Conservation (phyloP, 2,797 vertebrate genomes). For the Anguilla obscura region DNA sequence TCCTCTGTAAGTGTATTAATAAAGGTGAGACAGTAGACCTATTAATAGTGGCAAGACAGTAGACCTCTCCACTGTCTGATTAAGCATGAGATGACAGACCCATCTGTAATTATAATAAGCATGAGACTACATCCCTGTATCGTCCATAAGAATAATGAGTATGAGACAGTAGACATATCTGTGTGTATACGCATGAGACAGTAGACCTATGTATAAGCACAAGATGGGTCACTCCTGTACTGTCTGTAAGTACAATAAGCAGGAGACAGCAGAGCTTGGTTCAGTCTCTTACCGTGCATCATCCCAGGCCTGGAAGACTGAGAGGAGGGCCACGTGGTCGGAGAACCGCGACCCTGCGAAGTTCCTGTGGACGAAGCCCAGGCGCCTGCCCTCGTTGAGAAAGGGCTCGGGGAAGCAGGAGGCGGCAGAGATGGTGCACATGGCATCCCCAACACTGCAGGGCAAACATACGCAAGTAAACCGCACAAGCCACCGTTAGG, state of each 20-base stretch:
- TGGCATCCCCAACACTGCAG: conserved; percentile 88
- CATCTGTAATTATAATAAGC: neutral
- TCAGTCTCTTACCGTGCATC: conserved; percentile 78
- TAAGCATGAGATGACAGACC: neutral
- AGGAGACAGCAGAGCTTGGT: neutral
- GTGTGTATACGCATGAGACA: neutral
- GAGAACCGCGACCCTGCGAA: conserved; percentile 89
- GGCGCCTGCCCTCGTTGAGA: conserved; percentile 87
- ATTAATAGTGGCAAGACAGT: neutral
- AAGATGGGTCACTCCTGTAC: too few species aligned
- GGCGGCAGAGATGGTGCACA: conserved; percentile 93
- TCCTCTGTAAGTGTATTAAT: neutral
- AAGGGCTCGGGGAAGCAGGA: conserved; percentile 94
- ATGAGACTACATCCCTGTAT: neutral
- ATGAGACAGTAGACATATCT: neutral
- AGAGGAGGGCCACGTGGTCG: conserved; percentile 90
- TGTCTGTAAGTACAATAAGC: neutral
- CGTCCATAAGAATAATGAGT: neutral
- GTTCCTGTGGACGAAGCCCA: conserved; percentile 90
- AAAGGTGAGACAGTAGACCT: neutral
- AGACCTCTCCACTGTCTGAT: too few species aligned
- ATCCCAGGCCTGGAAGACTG: conserved; percentile 94
- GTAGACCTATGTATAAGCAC: neutral
- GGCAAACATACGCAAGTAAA: neutral
- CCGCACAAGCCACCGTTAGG: neutral